These are phyloP conservation scores for Martes martes DNA, from an alignment of 2,113 vertebrate species.

Conservation along the genomic window DNA sequence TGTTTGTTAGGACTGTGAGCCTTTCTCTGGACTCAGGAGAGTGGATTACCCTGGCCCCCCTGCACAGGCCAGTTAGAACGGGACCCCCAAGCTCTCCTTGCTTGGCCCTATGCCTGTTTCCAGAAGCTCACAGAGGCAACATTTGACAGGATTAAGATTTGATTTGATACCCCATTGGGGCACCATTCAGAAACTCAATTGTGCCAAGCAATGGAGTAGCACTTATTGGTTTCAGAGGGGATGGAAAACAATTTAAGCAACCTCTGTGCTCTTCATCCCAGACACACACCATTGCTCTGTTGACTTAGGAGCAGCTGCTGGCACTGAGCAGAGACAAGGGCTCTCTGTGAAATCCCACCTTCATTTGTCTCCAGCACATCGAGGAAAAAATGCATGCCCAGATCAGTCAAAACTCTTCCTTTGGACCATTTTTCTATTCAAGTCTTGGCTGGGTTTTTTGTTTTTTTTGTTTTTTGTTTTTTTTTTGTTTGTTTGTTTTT, in stretches of 20 bases:
- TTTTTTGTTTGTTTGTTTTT: background rate
- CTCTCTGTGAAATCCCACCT: conserved; percentile 55
- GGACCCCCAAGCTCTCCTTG: background rate
- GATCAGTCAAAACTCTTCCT: background rate
- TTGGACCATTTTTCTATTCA: background rate
- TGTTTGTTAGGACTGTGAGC: background rate
- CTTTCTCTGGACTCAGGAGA: background rate
- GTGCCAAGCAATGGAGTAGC: conserved; percentile 53
- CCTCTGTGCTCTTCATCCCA: conserved; percentile 25
- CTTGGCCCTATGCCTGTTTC: background rate
- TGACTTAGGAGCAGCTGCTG: conserved; percentile 71
- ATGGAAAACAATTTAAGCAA: conserved; percentile 65
- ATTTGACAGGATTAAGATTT: conserved; percentile 48
- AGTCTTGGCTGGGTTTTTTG: background rate
- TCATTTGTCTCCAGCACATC: conserved; percentile 73
- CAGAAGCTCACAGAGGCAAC: background rate
- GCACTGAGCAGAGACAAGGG: conserved; percentile 31
- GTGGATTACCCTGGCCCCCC: rapidly evolving
- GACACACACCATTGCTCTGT: conserved; percentile 73
- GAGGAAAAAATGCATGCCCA: background rate
- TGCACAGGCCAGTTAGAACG: background rate
- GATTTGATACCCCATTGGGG: conserved; percentile 35
- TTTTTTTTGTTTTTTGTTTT: too few species aligned
- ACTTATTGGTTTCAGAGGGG: conserved; percentile 79
- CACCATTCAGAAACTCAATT: background rate